phyloP scores from a whole-genome alignment of 1,140 invertebrate genomes.

The Leptonema lineaticorne region DNA sequence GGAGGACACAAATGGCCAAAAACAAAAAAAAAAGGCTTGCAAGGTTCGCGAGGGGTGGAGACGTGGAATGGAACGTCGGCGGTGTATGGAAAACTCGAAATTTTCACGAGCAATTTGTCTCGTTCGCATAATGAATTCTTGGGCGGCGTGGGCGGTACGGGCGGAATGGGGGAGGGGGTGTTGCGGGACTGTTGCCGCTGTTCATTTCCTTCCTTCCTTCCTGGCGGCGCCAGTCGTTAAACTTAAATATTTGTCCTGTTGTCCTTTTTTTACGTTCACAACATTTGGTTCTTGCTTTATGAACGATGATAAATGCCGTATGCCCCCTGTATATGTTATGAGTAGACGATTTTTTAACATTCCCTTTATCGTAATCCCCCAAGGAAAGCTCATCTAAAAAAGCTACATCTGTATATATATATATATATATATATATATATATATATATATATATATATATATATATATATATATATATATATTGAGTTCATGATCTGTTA shows the following conservation, averaged over 20 bases:
- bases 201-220: constrained; percentile 9
- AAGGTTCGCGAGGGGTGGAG: not conserved
- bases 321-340: too few species aligned
- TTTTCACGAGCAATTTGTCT: constrained; percentile 41
- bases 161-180: not conserved
- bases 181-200: not conserved
- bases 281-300: constrained; percentile 26
- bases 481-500: not conserved
- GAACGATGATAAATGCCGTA: constrained; percentile 34
- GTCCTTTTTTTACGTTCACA: constrained; percentile 24
- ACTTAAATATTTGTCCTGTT: constrained; percentile 38
- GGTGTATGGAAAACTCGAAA: constrained; percentile 29
- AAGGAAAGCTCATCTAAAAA: too few species aligned
- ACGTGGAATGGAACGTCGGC: not conserved
- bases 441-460: not conserved
- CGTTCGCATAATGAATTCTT: constrained; percentile 36
- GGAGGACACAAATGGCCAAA: not conserved
- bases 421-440: not conserved
- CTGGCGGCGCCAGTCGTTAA: constrained; percentile 31
- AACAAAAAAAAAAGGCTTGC: not conserved
- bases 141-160: not conserved
- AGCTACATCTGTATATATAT: not conserved
- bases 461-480: not conserved
- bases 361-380: too few species aligned
- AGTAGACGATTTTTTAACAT: too few species aligned